Base-by-base conservation (phyloP, 37 sponge, comb jelly and placozoan genomes). In the Hormiphora californensis region DNA sequence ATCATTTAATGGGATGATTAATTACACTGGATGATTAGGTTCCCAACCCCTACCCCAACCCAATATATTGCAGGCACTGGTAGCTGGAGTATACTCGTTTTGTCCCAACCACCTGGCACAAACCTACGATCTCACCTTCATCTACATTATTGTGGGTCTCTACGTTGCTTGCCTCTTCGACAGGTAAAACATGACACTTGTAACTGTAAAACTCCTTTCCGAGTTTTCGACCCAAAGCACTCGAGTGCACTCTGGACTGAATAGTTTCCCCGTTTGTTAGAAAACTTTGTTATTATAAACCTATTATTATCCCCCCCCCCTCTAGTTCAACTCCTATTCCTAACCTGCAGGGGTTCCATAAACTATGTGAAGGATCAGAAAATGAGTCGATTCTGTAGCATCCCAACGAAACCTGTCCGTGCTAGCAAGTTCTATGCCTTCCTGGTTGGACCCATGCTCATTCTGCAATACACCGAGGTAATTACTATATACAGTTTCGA, bases 311-410 rank as follows among this genome's bases (percentile, higher is more conserved):
- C 53, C 12, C 15, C 53, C 9, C 9, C 53, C 53, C 53, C 15
- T n/a, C n/a, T n/a, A n/a, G n/a, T n/a, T n/a, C n/a, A n/a, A n/a
- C n/a, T n/a, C n/a, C n/a, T n/a, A n/a, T n/a, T n/a, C n/a, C n/a
- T n/a, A n/a, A n/a, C 53, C 53, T 49, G 12, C 61, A 57, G 61
- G 61, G 61, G 61, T 21, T 57, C 61, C 7, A 57, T 57, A 57
- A 57, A 57, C 61, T 57, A 57, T 30, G n/a, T 57, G 3, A 57
- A 57, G 61, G 61, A 57, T 57, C 61, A 57, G 61, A 57, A 57
- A 30, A 5, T 57, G 23, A 57, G 61, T 15, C 9, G 61, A 30
- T 57, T 57, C 61, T 57, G 61, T 12, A 57, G 61, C 27, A 57
- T 57, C 61, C 61, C 61, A 23, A 19, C 61, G 30, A 57, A 57